Evolutionary conservation across 2,888 invertebrate genomes (phyloP).

Genomic region (Meganola albula): DNA sequence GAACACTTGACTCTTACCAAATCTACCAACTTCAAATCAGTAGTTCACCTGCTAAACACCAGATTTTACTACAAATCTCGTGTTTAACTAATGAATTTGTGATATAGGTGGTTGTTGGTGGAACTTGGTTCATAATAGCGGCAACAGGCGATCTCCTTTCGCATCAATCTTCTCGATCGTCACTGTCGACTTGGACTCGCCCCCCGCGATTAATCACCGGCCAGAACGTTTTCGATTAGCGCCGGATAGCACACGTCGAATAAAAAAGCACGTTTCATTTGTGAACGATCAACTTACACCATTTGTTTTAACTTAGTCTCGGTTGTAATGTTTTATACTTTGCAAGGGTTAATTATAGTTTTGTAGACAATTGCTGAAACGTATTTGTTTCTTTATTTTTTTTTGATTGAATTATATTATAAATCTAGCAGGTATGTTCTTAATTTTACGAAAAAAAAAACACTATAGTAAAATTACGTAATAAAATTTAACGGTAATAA

Average conservation of each 20-base stretch:
- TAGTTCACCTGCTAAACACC: no score
- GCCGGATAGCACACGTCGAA: conserved; percentile 41
- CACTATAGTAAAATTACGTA: no score
- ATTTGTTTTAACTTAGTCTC: conserved; percentile 35
- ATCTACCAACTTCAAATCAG: no score
- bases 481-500: no score
- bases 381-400: no score
- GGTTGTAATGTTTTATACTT: conserved; percentile 19
- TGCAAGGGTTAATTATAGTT: conserved; percentile 17
- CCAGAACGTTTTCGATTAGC: conserved; percentile 70
- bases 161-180: conserved; percentile 68
- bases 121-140: conserved; percentile 45
- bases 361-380: no score
- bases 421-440: no score
- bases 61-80: no score
- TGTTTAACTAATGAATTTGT: no score
- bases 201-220: conserved; percentile 67
- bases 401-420: no score
- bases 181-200: conserved; percentile 57
- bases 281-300: conserved; percentile 38
- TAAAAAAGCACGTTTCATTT: conserved; percentile 55
- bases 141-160: conserved; percentile 38
- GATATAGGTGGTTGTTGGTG: conserved; percentile 26
- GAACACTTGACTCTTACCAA: conserved; percentile 3
- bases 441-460: no score